A percentile compares a stretch with the other conserved stretches of the same genome.
phyloP scores from a whole-genome alignment of 2,797 vertebrate genomes.

The Nannoperca obscura region DNA sequence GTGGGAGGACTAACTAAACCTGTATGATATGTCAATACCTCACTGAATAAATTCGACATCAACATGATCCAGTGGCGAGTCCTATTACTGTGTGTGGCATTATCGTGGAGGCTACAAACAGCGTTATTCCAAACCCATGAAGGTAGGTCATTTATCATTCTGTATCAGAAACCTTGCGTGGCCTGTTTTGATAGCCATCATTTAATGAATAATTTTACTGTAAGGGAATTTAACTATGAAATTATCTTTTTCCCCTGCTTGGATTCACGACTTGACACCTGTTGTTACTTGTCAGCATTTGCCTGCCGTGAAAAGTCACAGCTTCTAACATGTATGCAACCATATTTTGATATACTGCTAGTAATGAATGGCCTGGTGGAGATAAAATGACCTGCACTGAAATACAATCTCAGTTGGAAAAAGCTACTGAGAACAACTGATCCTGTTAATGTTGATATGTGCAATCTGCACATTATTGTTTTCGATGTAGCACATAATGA shows the following conservation, averaged over 20 bases:
- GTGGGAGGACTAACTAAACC: slow-evolving; percentile 1
- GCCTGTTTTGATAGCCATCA: neutral
- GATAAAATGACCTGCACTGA: slow-evolving; percentile 35
- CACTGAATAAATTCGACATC: slow-evolving; percentile 37
- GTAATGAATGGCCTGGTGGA: slow-evolving; percentile 32
- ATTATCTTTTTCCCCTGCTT: neutral
- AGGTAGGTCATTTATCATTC: slow-evolving; percentile 70
- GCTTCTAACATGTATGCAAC: neutral
- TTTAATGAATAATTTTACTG: neutral
- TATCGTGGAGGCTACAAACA: slow-evolving; percentile 60
- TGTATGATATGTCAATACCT: slow-evolving; percentile 59
- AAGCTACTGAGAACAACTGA: slow-evolving; percentile 25
- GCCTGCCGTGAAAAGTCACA: neutral
- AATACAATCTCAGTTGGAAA: slow-evolving; percentile 40
- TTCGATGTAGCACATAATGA: neutral
- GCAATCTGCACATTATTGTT: slow-evolving; percentile 7
- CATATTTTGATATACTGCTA: slow-evolving; percentile 20
- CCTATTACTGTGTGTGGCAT: slow-evolving; percentile 62
- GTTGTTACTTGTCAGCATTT: neutral
- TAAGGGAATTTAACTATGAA: neutral
- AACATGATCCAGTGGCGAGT: slow-evolving; percentile 74
- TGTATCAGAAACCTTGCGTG: neutral
- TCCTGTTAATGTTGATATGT: neutral
- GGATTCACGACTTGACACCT: slow-evolving; percentile 6
- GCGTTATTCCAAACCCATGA: slow-evolving; percentile 77